These are phyloP conservation scores for Hippocampus kuda DNA, from an alignment of 2,797 vertebrate species.

Conservation along the genomic window DNA sequence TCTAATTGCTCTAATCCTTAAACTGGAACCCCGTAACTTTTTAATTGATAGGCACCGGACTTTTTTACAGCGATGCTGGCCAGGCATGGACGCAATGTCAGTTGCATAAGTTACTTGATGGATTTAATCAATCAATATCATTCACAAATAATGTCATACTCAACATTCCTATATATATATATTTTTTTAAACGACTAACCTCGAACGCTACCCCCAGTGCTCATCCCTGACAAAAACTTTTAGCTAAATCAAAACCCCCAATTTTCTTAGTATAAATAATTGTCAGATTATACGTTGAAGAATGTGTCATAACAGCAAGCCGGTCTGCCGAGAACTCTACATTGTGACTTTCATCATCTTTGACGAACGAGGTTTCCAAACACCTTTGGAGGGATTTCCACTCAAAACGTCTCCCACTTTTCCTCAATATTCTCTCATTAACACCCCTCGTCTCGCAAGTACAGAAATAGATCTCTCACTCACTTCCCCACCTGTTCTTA, in stretches of 20 bases:
- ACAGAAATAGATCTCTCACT: constrained; percentile 7
- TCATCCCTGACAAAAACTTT: not conserved
- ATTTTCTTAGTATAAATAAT: not conserved
- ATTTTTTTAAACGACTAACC: too few species aligned
- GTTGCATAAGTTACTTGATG: too few species aligned
- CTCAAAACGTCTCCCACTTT: not conserved
- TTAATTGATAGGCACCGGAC: too few species aligned
- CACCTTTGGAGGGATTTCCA: not conserved
- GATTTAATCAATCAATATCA: too few species aligned
- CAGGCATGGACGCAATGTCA: too few species aligned
- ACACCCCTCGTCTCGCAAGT: not conserved
- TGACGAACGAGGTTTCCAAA: not conserved
- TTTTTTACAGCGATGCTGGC: too few species aligned
- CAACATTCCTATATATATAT: too few species aligned
- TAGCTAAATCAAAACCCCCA: not conserved
- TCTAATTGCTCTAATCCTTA: too few species aligned
- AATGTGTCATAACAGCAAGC: not conserved
- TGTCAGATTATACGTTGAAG: not conserved
- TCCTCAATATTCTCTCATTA: not conserved
- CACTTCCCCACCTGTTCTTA: constrained; percentile 26
- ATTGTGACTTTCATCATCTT: not conserved
- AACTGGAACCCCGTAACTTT: too few species aligned
- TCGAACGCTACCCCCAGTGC: constrained; percentile 2
- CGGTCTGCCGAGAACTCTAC: not conserved
- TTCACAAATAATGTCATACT: too few species aligned